Base-by-base conservation (phyloP, 2,113 vertebrate genomes). In the Gymnorhina tibicen region DNA sequence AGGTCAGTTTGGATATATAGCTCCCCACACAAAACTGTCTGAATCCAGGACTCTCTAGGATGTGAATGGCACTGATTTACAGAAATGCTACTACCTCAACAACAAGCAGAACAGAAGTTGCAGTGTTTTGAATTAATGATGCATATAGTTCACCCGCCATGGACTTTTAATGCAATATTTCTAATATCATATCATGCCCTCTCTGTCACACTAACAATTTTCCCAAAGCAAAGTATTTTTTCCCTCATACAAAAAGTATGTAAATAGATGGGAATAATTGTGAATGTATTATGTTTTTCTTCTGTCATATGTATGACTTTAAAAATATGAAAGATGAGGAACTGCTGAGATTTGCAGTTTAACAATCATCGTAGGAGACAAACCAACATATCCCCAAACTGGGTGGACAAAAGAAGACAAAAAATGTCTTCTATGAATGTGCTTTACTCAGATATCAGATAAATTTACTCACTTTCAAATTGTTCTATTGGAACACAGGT, bases 11-110 rank as follows among this genome's bases (percentile, higher is more conserved):
- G 62, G 24, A 50, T 66, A 27, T 22, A 14, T 33, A 33, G 19
- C 10, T 73, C 6, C 14, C 20, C 10, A 4, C 3, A 3, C 5
- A 2, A 11, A 73, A 50, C 1, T 2, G 64, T n/a, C 33, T 46
- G 47, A 62, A 55, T 78, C 13, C 69, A 55, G 35, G 7, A 9
- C 5, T 79, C 9, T 44, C 30, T 37, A 22, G 44, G 55, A 82
- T 58, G 37, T 3, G 20, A 82, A 55, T 30, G 12, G 35, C 23
- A 23, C 8, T n/a, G 46, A 44, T 66, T 74, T 64, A 32, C 35
- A 62, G 41, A 85, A 67, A 26, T 81, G 28, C 27, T 67, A 7
- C 39, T 67, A 28, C 3, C 0, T 55, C 19, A 50, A 32, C 24
- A 41, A 41, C 5, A 3, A 30, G 10, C 41, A 89, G 63, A 68